phyloP scores from a whole-genome alignment of 2,797 vertebrate genomes.

The Myotis planiceps region DNA sequence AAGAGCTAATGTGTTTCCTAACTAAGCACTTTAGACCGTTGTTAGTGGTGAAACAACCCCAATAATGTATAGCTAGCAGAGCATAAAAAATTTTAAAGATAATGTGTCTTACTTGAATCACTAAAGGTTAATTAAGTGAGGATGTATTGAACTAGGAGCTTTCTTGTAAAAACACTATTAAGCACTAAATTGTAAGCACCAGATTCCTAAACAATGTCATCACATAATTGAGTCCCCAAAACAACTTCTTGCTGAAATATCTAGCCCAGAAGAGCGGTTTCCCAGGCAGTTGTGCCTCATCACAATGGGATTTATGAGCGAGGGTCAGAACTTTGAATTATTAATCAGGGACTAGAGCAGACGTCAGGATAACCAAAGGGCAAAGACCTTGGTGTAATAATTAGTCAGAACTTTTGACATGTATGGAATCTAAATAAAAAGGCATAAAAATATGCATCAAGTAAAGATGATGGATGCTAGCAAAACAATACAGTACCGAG shows the following conservation, averaged over 20 bases:
- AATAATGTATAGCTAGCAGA: slow-evolving; percentile 59
- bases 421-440: slow-evolving; percentile 22
- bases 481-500: neutral
- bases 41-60: slow-evolving; percentile 48
- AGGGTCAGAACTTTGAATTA: slow-evolving; percentile 39
- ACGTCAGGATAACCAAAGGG: slow-evolving; percentile 35
- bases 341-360: neutral
- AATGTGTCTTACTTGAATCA: slow-evolving; percentile 59
- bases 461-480: neutral
- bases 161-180: slow-evolving; percentile 63
- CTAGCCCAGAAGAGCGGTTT: slow-evolving; percentile 21
- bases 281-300: neutral
- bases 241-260: slow-evolving; percentile 43
- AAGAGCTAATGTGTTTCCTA: slow-evolving; percentile 58
- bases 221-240: neutral
- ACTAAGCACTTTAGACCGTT: slow-evolving; percentile 59
- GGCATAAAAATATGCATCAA: neutral
- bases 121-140: slow-evolving; percentile 74
- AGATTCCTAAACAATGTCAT: slow-evolving; percentile 46
- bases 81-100: slow-evolving; percentile 64
- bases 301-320: slow-evolving; percentile 14
- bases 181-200: slow-evolving; percentile 46
- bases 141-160: slow-evolving; percentile 43
- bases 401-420: slow-evolving; percentile 43
- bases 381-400: neutral